phyloP scores from a whole-genome alignment of 2,113 vertebrate genomes.

The Ciconia maguari region DNA sequence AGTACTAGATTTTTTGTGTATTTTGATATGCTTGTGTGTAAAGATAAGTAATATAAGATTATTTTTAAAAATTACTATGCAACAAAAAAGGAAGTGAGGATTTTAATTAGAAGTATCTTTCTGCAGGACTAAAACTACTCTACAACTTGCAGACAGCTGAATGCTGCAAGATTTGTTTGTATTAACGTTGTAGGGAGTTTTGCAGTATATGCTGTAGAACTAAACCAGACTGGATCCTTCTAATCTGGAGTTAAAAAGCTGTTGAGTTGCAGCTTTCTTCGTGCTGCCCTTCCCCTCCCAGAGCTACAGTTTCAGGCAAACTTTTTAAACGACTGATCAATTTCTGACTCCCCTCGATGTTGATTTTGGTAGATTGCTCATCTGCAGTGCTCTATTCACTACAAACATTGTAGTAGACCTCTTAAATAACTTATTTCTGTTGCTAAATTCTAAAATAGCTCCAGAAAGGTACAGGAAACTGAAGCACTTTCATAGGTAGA shows the following conservation, averaged over 20 bases:
- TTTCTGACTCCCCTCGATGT: not conserved
- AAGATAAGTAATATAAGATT: not conserved
- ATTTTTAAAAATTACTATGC: not conserved
- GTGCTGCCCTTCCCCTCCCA: not conserved
- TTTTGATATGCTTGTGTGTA: not conserved
- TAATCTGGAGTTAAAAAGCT: not conserved
- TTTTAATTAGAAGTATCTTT: not conserved
- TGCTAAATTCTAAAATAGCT: not conserved
- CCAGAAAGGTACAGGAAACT: not conserved
- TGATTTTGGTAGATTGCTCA: not conserved
- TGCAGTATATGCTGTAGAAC: rapidly evolving
- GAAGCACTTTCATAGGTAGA: not conserved
- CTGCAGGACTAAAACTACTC: not conserved
- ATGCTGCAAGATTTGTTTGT: not conserved
- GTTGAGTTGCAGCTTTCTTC: not conserved
- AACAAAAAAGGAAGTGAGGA: not conserved
- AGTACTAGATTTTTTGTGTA: not conserved
- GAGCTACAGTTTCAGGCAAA: not conserved
- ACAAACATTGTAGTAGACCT: not conserved
- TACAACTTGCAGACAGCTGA: not conserved
- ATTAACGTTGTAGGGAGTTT: not conserved
- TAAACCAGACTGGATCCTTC: not conserved
- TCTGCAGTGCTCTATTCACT: not conserved
- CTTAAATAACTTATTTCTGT: not conserved
- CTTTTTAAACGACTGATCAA: not conserved